Evolutionary conservation across 2,888 invertebrate species (phyloP), one percentile per base, ranked within the genome.

Genomic region (Parnassius apollo): DNA sequence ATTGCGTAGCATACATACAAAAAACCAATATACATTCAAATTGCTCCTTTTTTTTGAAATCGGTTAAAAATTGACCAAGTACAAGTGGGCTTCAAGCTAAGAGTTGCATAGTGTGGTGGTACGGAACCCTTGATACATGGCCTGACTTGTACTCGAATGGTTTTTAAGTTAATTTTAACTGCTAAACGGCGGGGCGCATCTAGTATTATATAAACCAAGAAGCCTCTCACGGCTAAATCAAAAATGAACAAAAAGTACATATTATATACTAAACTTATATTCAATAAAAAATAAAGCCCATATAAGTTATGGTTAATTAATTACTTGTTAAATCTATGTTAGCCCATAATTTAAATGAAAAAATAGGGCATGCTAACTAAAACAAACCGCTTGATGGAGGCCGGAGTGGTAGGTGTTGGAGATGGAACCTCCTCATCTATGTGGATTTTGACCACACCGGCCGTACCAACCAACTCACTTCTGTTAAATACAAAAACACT

Each of bases 381-480:
- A 74, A 91, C 91, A 86, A 91, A 92, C 92, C 92, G 92, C 85
- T 92, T 92, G 69, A 90, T 85, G 69, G 92, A 92, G 73, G 91
- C 89, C 64, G 92, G 92, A 75, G 92, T 92, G 79, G 91, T 90
- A 70, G 91, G 92, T 62, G 90, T 86, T 60, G 92, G 91, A 67
- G 91, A 90, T 1, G 90, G 90, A 65, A 84, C 88, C 76, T 91
- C 92, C 76, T 92, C 92, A 74, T 92, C 92, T 79, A 88, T 87
- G 71, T 82, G 89, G 73, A 93, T 88, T 89, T 93, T 93, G 83
- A 93, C 93, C 80, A 93, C 93, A 82, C 93, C 93, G 69, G 93
- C 93, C 68, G 93, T 93, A 70, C 93, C 93, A 75, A 93, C 89
- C 85, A 93, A 91, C 83, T 93, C 93, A 92, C 93, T 93, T 92